Evolutionary conservation across 2,888 invertebrate genomes (phyloP).

Genomic region (Brachyptera risi): DNA sequence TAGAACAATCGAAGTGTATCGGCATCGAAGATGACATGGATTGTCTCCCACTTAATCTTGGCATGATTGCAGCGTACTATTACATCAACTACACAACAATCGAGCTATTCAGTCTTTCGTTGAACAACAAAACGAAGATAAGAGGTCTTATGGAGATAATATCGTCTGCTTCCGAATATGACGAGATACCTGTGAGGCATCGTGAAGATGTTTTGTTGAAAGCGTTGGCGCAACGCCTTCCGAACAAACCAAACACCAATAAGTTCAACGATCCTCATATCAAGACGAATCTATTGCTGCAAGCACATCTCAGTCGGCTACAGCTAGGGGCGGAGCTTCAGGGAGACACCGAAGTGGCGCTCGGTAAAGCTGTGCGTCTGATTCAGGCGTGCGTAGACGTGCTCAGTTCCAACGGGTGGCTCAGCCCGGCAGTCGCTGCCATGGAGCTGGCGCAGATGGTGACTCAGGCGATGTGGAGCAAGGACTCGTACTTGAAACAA

Average conservation of each 20-base stretch:
- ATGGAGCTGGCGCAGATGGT: constrained; percentile 99
- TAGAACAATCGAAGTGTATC: constrained; percentile 96
- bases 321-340: constrained; percentile 95
- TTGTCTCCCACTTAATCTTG: constrained; percentile 91
- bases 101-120: constrained; percentile 93
- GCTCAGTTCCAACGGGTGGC: constrained; percentile 93
- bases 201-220: constrained; percentile 87
- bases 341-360: constrained; percentile 77
- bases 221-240: constrained; percentile 54
- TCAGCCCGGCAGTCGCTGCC: constrained; percentile 95
- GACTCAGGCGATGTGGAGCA: constrained; percentile 99
- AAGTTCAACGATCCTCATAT: constrained; percentile 96
- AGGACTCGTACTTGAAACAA: constrained; percentile 95
- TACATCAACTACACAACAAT: constrained; percentile 99
- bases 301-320: constrained; percentile 72
- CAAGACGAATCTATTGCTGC: constrained; percentile 91
- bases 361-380: constrained; percentile 78
- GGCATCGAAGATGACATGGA: constrained; percentile 98
- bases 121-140: constrained; percentile 96
- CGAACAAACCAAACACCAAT: constrained; percentile 59
- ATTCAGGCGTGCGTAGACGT: constrained; percentile 95
- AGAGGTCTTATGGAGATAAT: constrained; percentile 96
- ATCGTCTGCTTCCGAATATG: constrained; percentile 95
- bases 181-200: constrained; percentile 89
- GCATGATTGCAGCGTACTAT: constrained; percentile 99